Conservation (phyloP, 2,113 vertebrate genomes). For the Ptilorrhoa leucosticta region DNA sequence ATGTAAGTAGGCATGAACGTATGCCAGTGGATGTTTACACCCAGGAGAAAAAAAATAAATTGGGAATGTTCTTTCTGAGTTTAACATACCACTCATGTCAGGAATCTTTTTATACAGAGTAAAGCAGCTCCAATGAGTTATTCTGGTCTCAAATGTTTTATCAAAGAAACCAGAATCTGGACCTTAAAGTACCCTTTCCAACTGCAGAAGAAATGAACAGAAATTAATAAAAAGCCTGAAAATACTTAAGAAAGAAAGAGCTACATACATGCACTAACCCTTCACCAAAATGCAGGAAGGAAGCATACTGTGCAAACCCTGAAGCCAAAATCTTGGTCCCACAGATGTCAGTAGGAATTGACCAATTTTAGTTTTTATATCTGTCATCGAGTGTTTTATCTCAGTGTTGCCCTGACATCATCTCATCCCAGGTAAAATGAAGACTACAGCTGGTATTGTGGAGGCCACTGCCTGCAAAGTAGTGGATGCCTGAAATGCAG, state of each 20-base stretch:
- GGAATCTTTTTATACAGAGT: neutral
- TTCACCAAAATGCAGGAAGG: neutral
- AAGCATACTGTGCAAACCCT: rapidly evolving
- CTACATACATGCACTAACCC: neutral
- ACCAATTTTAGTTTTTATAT: neutral
- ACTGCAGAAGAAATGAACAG: neutral
- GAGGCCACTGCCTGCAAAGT: neutral
- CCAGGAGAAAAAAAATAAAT: neutral
- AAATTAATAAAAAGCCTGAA: neutral
- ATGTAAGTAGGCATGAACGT: neutral
- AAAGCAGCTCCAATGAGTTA: neutral
- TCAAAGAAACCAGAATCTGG: neutral
- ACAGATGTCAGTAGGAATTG: neutral
- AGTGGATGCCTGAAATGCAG: neutral
- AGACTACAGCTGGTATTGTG: neutral
- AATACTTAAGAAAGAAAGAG: neutral
- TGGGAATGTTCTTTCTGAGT: neutral
- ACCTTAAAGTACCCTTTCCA: neutral
- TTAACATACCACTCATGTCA: neutral
- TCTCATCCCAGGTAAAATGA: neutral
- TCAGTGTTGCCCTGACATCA: neutral
- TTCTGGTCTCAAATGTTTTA: neutral
- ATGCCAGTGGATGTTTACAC: neutral
- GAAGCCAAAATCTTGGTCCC: neutral
- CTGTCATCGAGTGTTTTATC: neutral